Evolutionary conservation across 2,113 vertebrate species (phyloP).

Genomic region (Urocynchramus pylzowi): DNA sequence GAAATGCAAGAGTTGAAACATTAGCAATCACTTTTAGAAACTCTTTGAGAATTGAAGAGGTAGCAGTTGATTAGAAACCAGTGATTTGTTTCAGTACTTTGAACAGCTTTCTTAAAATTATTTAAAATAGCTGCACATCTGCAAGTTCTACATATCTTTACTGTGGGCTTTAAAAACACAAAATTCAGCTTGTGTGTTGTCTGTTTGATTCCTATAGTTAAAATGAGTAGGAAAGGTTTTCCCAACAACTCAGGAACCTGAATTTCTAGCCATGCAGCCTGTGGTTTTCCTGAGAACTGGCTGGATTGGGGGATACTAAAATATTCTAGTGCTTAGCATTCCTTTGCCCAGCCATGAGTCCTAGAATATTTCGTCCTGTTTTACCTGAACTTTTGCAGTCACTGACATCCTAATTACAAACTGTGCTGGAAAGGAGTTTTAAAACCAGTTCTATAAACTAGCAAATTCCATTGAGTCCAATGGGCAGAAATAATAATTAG

Average conservation of each 20-base stretch:
- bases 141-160: not conserved
- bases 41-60: not conserved
- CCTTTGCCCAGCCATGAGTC: not conserved
- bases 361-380: not conserved
- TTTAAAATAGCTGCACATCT: not conserved
- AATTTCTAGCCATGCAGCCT: not conserved
- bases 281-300: not conserved
- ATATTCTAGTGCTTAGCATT: not conserved
- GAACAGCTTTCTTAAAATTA: not conserved
- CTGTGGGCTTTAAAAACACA: not conserved
- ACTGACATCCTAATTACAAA: not conserved
- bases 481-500: not conserved
- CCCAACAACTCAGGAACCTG: not conserved
- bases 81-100: not conserved
- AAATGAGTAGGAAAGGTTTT: not conserved
- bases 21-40: slow-evolving; percentile 1
- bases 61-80: slow-evolving; percentile 5
- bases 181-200: not conserved
- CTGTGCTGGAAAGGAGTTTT: not conserved
- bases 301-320: not conserved
- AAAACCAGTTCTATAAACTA: not conserved
- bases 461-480: not conserved
- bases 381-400: not conserved
- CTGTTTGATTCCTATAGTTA: not conserved
- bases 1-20: not conserved